phyloP scores from a whole-genome alignment of 2,113 vertebrate species.

The Dromas ardeola region DNA sequence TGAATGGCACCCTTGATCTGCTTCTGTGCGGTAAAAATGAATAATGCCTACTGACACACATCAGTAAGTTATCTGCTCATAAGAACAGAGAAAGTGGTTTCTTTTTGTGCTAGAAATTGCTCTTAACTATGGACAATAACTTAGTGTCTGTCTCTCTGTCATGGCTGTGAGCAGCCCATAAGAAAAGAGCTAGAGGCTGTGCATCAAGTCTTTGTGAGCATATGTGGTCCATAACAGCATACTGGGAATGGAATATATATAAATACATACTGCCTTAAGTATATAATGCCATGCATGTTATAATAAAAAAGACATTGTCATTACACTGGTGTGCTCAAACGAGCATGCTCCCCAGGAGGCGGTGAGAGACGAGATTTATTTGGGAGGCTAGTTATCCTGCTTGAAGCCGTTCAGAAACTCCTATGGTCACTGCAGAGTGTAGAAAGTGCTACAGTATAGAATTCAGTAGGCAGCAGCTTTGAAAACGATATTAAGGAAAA shows the following conservation, averaged over 20 bases:
- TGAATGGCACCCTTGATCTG: conserved; percentile 24
- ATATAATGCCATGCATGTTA: neutral
- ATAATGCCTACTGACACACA: neutral
- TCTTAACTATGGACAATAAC: conserved; percentile 7
- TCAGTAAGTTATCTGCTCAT: conserved; percentile 12
- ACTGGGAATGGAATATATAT: neutral
- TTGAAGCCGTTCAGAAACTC: neutral
- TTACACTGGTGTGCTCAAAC: neutral
- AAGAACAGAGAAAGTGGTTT: neutral
- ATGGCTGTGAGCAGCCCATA: neutral
- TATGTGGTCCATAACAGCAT: neutral
- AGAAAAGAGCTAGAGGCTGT: neutral
- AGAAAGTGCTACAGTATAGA: neutral
- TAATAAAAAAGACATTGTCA: neutral
- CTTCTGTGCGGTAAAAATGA: conserved; percentile 30
- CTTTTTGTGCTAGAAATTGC: conserved; percentile 19
- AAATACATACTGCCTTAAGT: neutral
- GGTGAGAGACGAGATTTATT: neutral
- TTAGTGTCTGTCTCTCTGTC: conserved; percentile 3
- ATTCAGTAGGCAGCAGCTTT: neutral
- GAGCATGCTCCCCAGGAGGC: neutral
- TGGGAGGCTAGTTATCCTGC: neutral
- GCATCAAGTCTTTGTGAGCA: neutral
- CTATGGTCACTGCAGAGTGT: neutral
- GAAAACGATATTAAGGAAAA: neutral